Conservation (phyloP, 2,888 invertebrate species). For the Thereva unica region DNA sequence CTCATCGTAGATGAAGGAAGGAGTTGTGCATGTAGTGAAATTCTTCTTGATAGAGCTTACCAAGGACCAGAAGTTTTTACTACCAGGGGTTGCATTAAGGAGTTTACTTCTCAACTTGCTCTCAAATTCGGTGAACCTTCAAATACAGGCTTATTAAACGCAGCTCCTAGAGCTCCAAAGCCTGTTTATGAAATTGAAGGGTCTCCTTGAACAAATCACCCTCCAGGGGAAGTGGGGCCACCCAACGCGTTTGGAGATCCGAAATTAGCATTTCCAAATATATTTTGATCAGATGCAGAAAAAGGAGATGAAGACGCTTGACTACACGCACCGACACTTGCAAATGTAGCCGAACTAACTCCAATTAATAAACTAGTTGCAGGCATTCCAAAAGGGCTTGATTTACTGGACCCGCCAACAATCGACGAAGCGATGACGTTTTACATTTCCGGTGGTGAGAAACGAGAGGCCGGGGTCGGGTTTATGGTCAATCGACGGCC, state of each 20-base stretch:
- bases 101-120: too few relatives aligned
- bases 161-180: slow-evolving; percentile 51
- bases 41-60: too few relatives aligned
- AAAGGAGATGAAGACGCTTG: slow-evolving; percentile 38
- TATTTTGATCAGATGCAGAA: slow-evolving; percentile 35
- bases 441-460: too few relatives aligned
- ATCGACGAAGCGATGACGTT: too few relatives aligned
- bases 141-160: slow-evolving; percentile 46
- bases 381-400: slow-evolving; percentile 18
- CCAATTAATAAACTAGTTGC: not conserved
- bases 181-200: slow-evolving; percentile 51
- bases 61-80: too few relatives aligned
- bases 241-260: slow-evolving; percentile 26
- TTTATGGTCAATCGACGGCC: too few relatives aligned
- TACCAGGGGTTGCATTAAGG: too few relatives aligned
- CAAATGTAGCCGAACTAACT: slow-evolving; percentile 1
- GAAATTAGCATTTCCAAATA: slow-evolving; percentile 4
- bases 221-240: slow-evolving; percentile 24
- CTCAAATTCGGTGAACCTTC: slow-evolving; percentile 52
- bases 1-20: too few relatives aligned
- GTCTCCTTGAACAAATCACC: slow-evolving; percentile 48
- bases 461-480: too few relatives aligned
- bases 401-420: too few relatives aligned
- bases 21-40: too few relatives aligned
- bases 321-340: slow-evolving; percentile 11